Percentiles rank a stretch among this genome's conserved stretches.
These are phyloP conservation scores for Vulpes lagopus DNA, from an alignment of 2,113 vertebrate species.

Conservation along the genomic window DNA sequence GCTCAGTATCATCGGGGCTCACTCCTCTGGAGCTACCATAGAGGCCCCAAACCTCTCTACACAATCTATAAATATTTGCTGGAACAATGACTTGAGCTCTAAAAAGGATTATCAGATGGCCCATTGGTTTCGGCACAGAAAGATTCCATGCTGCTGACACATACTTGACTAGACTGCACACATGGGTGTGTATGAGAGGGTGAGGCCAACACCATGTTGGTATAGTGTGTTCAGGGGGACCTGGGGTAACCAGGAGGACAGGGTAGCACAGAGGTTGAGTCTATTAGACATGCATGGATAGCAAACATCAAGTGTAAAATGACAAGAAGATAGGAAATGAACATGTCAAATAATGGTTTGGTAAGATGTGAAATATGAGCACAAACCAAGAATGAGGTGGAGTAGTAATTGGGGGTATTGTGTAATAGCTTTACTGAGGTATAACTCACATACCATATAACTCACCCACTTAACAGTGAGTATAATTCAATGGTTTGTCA, in stretches of 20 bases:
- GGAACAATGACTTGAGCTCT: not conserved
- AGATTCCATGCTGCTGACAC: not conserved
- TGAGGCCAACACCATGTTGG: not conserved
- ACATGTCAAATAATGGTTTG: not conserved
- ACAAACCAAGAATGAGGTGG: not conserved
- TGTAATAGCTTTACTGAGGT: not conserved
- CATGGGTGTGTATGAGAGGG: not conserved
- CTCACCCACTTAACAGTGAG: not conserved
- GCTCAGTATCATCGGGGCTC: not conserved
- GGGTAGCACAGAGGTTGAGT: not conserved
- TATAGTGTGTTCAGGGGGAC: not conserved
- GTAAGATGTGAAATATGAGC: not conserved
- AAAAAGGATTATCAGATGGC: not conserved
- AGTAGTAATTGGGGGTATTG: not conserved
- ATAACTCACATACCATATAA: not conserved
- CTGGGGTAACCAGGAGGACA: not conserved
- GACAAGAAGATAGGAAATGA: not conserved
- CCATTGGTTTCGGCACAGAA: not conserved
- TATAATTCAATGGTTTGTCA: not conserved
- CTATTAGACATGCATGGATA: not conserved
- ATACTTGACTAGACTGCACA: not conserved
- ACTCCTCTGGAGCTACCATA: not conserved
- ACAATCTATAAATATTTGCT: not conserved
- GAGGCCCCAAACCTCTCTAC: not conserved
- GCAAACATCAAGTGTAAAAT: not conserved